phyloP scores from a whole-genome alignment of 2,888 invertebrate species.

The Dicyrtoma fusca region DNA sequence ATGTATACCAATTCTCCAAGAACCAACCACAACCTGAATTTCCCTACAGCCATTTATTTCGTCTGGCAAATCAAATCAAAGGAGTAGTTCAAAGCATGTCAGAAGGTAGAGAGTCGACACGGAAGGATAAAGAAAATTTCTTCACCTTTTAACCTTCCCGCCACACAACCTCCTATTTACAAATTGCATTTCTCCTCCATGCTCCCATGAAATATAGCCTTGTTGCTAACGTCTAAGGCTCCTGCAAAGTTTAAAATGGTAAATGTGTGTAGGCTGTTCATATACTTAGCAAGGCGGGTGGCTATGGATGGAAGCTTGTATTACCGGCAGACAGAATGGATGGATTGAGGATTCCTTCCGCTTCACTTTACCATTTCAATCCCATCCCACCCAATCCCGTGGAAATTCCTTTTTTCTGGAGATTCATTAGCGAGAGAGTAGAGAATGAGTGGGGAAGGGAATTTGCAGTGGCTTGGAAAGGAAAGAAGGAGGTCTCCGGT shows the following conservation, averaged over 20 bases:
- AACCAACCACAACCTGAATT: neutral
- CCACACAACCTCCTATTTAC: too few species aligned
- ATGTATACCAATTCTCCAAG: too few species aligned
- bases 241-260: neutral
- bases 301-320: neutral
- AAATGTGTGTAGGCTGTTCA: slow-evolving; percentile 4
- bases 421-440: slow-evolving; percentile 4
- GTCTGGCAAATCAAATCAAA: too few species aligned
- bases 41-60: neutral
- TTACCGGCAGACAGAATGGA: neutral
- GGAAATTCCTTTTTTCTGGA: neutral
- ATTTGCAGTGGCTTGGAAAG: too few species aligned
- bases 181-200: too few species aligned
- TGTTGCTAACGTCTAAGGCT: too few species aligned
- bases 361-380: slow-evolving; percentile 20
- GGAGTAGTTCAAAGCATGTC: too few species aligned
- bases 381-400: slow-evolving; percentile 10
- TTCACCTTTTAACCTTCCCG: slow-evolving; percentile 17
- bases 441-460: neutral
- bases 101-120: too few species aligned
- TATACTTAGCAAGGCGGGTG: neutral
- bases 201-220: too few species aligned
- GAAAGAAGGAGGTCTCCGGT: too few species aligned
- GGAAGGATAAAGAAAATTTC: slow-evolving; percentile 1
- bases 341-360: slow-evolving; percentile 8